Percentiles rank a stretch among this genome's conserved stretches.
Conservation (phyloP, 1,140 invertebrate species). For the Lethocerus indicus region DNA sequence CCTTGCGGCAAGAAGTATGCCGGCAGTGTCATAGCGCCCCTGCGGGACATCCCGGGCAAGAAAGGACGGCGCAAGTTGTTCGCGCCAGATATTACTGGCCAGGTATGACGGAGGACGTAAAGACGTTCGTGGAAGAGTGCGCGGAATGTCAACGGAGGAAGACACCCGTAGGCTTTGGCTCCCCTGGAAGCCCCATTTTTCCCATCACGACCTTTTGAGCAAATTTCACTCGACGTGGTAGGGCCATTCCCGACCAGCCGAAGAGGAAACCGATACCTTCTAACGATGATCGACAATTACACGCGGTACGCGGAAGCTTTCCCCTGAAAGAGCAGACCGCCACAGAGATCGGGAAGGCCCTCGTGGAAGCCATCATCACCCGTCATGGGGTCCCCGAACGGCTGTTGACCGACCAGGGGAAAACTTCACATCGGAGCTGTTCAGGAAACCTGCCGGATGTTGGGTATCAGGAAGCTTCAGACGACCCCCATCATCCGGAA, state of each 20-base stretch:
- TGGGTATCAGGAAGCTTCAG: constrained; percentile 20
- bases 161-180: constrained; percentile 3
- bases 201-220: constrained; percentile 1
- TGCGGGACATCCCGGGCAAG: constrained; percentile 15
- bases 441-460: constrained; percentile 17
- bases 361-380: constrained; percentile 22
- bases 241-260: not conserved
- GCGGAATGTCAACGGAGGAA: constrained; percentile 15
- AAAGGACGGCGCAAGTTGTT: constrained; percentile 11
- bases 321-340: constrained; percentile 22
- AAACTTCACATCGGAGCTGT: constrained; percentile 22
- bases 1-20: not conserved
- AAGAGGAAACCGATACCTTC: not conserved
- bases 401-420: constrained; percentile 23
- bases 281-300: constrained; percentile 6
- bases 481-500: constrained; percentile 22
- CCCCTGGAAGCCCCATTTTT: constrained; percentile 1
- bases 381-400: constrained; percentile 22
- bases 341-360: constrained; percentile 20
- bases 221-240: constrained; percentile 2
- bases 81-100: constrained; percentile 14
- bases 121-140: constrained; percentile 13
- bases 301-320: constrained; percentile 15
- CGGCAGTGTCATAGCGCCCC: not conserved
- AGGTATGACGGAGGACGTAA: constrained; percentile 14